A percentile compares a stretch with the other conserved stretches of the same genome.
Conservation (phyloP, 2,113 vertebrate species). For the Varanus salvator region DNA sequence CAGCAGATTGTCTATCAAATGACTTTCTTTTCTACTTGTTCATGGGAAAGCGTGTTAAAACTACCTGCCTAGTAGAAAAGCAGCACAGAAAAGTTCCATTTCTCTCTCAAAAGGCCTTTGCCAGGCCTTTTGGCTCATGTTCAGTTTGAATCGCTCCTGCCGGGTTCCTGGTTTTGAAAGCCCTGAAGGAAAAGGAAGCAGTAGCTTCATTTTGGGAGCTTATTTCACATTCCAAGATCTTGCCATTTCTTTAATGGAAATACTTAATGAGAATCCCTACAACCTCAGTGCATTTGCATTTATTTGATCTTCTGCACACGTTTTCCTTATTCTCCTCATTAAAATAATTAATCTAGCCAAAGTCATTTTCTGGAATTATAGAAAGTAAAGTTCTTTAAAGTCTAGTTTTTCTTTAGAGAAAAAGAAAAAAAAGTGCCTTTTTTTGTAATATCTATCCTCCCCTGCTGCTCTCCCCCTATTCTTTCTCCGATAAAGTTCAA, state of each 20-base stretch:
- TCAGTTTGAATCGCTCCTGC: neutral
- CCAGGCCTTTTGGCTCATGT: neutral
- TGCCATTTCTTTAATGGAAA: slow-evolving; percentile 24
- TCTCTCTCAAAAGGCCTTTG: neutral
- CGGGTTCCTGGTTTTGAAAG: neutral
- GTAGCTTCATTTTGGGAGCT: neutral
- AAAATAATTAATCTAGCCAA: slow-evolving; percentile 69
- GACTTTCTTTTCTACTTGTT: neutral
- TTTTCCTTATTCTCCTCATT: slow-evolving; percentile 46
- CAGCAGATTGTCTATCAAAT: neutral
- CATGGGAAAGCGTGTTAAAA: neutral
- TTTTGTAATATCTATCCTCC: neutral
- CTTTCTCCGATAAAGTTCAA: slow-evolving; percentile 27
- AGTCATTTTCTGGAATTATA: slow-evolving; percentile 63
- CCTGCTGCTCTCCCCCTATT: slow-evolving; percentile 53
- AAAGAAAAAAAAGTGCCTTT: neutral
- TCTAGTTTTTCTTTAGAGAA: slow-evolving; percentile 41
- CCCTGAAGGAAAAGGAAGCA: neutral
- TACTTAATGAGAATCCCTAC: neutral
- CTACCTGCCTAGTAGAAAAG: neutral
- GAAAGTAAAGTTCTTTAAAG: slow-evolving; percentile 59
- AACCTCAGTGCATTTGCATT: neutral
- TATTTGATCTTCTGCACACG: slow-evolving; percentile 49
- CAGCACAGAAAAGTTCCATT: neutral
- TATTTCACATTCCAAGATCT: slow-evolving; percentile 10